Evolutionary conservation across 1,140 invertebrate genomes (phyloP).

Genomic region (Drosophila hydei): DNA sequence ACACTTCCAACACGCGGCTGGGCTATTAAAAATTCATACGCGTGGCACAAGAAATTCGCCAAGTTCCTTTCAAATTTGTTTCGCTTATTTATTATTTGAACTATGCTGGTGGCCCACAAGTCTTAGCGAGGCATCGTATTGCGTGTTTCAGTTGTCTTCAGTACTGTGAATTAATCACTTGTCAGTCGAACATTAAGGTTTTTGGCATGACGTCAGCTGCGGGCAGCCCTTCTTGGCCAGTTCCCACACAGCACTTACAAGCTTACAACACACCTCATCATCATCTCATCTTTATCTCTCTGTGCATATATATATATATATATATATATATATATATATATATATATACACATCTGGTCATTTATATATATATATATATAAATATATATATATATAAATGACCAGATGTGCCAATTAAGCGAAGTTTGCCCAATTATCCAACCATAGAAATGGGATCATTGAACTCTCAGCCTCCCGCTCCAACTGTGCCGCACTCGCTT

Average conservation of each 20-base stretch:
- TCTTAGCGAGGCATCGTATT: constrained; percentile 36
- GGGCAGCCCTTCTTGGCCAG: constrained; percentile 37
- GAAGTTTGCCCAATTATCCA: constrained; percentile 38
- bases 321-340: too few relatives aligned
- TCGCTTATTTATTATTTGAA: background rate
- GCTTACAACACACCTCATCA: background rate
- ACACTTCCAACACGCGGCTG: constrained; percentile 71
- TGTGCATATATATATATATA: too few relatives aligned
- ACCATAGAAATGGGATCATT: constrained; percentile 64
- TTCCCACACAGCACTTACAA: constrained; percentile 33
- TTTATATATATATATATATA: background rate
- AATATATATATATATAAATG: background rate
- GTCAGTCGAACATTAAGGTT: constrained; percentile 14
- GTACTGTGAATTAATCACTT: constrained; percentile 59
- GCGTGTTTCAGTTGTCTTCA: constrained; percentile 20
- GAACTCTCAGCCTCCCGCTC: constrained; percentile 55
- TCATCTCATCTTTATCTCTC: too few relatives aligned
- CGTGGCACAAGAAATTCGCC: constrained; percentile 72
- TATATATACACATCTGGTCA: background rate
- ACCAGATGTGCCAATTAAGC: constrained; percentile 54
- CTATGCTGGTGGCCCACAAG: background rate
- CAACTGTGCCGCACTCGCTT: constrained; percentile 55
- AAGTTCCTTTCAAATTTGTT: constrained; percentile 51
- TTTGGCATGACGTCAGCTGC: constrained; percentile 64
- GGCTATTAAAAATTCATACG: constrained; percentile 73